Evolutionary conservation across 2,113 vertebrate genomes (phyloP).

Genomic region (Dasyurus viverrinus): DNA sequence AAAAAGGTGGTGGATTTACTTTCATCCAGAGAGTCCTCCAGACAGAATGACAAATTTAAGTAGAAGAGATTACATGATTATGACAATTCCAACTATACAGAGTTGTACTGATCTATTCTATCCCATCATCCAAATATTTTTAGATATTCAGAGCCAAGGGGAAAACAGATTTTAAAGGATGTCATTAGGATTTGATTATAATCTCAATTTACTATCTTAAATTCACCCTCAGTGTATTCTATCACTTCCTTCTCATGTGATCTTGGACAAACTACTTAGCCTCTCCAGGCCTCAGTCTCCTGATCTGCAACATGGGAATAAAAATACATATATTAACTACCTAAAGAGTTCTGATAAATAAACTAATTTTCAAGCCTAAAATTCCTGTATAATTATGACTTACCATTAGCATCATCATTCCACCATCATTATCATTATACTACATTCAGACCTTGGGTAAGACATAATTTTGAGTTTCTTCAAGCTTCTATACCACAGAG

Average conservation of each 20-base stretch:
- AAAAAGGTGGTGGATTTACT: background rate
- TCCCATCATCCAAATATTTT: background rate
- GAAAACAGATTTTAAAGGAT: background rate
- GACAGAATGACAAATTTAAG: background rate
- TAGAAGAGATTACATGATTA: background rate
- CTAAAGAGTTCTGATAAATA: background rate
- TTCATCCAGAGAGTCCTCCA: background rate
- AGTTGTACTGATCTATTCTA: too few relatives aligned
- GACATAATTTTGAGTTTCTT: background rate
- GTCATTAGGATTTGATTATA: background rate
- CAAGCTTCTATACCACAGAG: background rate
- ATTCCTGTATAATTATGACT: background rate
- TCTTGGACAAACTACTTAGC: background rate
- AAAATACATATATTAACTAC: background rate
- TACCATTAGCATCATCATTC: background rate
- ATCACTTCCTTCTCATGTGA: background rate
- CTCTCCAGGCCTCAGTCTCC: background rate
- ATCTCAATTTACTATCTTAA: background rate
- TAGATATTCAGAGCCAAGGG: background rate
- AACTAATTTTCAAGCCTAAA: background rate
- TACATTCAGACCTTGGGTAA: background rate
- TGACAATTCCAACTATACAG: too few relatives aligned
- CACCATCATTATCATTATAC: background rate
- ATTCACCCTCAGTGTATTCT: background rate
- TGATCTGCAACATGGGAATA: background rate